Evolutionary conservation across 2,113 vertebrate genomes (phyloP).

Genomic region (Planiliza haematocheilus): DNA sequence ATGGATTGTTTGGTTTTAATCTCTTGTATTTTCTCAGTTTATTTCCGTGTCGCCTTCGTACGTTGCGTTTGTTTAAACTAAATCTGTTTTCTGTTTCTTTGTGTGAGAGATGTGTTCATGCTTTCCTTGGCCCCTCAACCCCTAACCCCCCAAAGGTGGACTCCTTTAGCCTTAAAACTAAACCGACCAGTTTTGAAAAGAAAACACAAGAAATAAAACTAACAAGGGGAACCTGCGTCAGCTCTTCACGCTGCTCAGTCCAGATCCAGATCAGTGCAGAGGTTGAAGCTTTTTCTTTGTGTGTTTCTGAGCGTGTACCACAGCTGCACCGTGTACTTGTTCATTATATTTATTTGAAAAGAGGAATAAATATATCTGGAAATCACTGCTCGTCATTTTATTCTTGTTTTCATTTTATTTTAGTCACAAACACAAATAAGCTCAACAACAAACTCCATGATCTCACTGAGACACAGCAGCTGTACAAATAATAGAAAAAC

Average conservation of each 20-base stretch:
- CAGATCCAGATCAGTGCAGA: no score
- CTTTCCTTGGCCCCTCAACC: no score
- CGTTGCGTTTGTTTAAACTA: no score
- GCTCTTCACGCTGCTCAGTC: constrained; percentile 43
- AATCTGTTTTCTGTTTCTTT: no score
- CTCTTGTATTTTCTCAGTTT: no score
- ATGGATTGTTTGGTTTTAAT: no score
- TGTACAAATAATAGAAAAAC: constrained; percentile 65
- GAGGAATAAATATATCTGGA: constrained; percentile 78
- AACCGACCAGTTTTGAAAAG: neutral
- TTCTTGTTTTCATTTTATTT: constrained; percentile 13
- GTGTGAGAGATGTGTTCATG: no score
- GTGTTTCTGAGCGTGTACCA: constrained; percentile 32
- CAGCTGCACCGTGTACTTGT: constrained; percentile 59
- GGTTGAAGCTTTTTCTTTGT: neutral
- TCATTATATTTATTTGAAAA: constrained; percentile 82
- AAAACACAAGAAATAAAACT: neutral
- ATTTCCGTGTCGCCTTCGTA: no score
- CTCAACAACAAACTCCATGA: constrained; percentile 16
- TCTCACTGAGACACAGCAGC: no score
- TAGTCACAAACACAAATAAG: constrained; percentile 37
- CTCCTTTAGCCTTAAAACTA: constrained; percentile 65
- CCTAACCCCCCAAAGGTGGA: no score
- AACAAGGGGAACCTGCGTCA: neutral
- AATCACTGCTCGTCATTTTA: constrained; percentile 34